A percentile compares a stretch with the other conserved stretches of the same genome.
Conservation (phyloP, 2,113 vertebrate genomes). For the Felis catus region DNA sequence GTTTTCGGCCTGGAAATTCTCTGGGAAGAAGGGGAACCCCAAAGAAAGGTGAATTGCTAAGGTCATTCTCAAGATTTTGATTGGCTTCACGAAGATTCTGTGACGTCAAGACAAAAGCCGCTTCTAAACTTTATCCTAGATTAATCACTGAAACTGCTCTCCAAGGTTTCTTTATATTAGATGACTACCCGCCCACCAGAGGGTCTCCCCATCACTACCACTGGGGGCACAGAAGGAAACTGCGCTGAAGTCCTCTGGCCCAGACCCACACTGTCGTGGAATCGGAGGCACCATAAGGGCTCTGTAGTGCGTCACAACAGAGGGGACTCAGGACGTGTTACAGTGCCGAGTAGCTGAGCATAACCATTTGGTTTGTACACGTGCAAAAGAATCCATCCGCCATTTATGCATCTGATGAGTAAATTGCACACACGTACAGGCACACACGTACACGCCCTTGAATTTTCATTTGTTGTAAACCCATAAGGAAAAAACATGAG, state of each 20-base stretch:
- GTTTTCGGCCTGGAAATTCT: not conserved
- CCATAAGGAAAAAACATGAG: not conserved
- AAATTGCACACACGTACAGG: not conserved
- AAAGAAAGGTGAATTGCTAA: not conserved
- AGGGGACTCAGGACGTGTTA: not conserved
- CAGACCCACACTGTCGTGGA: not conserved
- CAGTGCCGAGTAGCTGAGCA: not conserved
- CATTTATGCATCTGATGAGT: not conserved
- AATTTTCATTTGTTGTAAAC: slow-evolving; percentile 36
- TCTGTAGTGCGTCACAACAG: not conserved
- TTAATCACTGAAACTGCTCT: not conserved
- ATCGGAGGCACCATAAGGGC: no score
- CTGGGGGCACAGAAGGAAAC: not conserved
- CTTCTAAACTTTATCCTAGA: not conserved
- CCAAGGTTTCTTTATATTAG: not conserved
- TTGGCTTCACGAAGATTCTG: not conserved
- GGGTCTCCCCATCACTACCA: not conserved
- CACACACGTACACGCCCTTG: not conserved
- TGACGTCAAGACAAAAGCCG: not conserved
- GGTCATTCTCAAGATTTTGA: not conserved
- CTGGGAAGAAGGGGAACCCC: not conserved
- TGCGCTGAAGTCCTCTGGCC: not conserved
- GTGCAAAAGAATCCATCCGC: not conserved
- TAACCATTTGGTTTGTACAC: not conserved
- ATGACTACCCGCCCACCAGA: not conserved